Conservation (phyloP, 2,888 invertebrate species). For the Gibbula magus region DNA sequence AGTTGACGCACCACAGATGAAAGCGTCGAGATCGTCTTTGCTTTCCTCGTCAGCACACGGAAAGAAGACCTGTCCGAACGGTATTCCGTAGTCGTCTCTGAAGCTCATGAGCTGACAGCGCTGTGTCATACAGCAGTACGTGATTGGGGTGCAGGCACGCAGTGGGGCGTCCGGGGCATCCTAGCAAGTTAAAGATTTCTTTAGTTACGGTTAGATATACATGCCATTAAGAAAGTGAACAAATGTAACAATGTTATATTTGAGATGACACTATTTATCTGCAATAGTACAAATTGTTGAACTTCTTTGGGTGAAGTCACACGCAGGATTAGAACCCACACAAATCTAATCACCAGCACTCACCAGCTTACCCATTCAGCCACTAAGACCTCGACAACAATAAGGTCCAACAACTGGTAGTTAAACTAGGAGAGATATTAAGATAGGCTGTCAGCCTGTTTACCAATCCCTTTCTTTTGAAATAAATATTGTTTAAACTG, state of each 20-base stretch:
- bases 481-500: too few species aligned
- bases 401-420: too few species aligned
- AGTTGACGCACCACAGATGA: constrained; percentile 28
- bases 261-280: too few species aligned
- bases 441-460: too few species aligned
- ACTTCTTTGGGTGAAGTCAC: too few species aligned
- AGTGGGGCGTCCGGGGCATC: constrained; percentile 22
- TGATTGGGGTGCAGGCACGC: constrained; percentile 34
- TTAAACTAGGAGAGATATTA: too few species aligned
- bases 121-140: constrained; percentile 31
- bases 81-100: constrained; percentile 28
- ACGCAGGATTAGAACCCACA: neutral
- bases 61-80: constrained; percentile 34
- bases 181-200: constrained; percentile 4
- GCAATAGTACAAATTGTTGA: too few species aligned
- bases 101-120: constrained; percentile 33
- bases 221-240: too few species aligned
- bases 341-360: neutral
- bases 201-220: neutral
- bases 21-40: constrained; percentile 21
- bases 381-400: too few species aligned
- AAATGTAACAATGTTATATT: too few species aligned
- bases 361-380: neutral
- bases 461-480: too few species aligned
- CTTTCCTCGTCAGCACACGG: constrained; percentile 17